Base-by-base conservation (phyloP, 2,888 invertebrate genomes). In the Polyommatus icarus region DNA sequence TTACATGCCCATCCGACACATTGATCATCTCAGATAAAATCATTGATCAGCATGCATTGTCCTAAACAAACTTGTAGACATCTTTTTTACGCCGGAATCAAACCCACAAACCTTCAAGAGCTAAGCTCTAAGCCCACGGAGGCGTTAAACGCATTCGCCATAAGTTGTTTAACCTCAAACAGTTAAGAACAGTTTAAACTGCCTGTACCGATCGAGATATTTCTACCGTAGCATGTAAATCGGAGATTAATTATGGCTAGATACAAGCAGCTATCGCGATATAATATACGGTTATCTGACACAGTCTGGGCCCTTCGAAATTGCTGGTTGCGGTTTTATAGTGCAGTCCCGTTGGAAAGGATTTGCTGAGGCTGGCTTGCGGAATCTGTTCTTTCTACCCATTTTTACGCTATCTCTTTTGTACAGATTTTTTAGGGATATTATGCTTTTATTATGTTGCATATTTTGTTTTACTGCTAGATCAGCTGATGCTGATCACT, bases 201-300 rank as follows among this genome's bases (percentile, higher is more conserved):
- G 50, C 75, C 29, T 6, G 73, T 46, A 50, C 54, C 29, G 50
- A 54, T 29, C 54, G 54, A 20, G 24, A 54, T 54, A 29, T 50
- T 46, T 75, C 18, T 18, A 24, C 75, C 24, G 50, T 12, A 75
- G 15, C 75, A 75, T 75, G 75, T 75, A 75, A 75, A 75, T 75
- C 75, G 54, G 18, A 54, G 54, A 75, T 54, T 75, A 75, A 75
- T 75, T 54, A 75, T 75, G 67, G 67, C 54, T 29, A 12, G 75
- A 24, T 50, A 73, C 73, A 75, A 20, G 50, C 20, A 54, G 50
- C 50, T 75, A 75, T 50, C 73, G 24, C 57, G 29, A 59, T 57
- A 77, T 76, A 71, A 77, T 77, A 71, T 71, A 77, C 77, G 72
- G 77, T 77, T 77, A 77, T 59, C 77, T 77, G 77, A 77, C 73